Evolutionary conservation across 2,797 vertebrate genomes (phyloP), one percentile per base, ranked within the genome.

Genomic region (Mastacembelus armatus): DNA sequence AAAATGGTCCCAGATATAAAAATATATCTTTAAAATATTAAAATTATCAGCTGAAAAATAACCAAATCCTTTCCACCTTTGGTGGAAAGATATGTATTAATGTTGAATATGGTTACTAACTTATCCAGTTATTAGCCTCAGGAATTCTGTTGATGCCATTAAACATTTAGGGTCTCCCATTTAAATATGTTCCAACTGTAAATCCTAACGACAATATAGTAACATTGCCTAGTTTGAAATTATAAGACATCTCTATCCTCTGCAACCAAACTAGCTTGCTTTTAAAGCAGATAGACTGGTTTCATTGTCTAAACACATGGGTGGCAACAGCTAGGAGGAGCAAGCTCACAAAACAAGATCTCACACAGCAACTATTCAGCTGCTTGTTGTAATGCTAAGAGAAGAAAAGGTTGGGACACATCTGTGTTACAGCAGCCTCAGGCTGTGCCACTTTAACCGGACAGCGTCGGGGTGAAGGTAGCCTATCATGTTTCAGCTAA

Each of bases 261-360:
- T 24, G 51, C 33, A 38, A 36, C 58, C 39, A 43, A 35, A 47
- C 39, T 10, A n/a, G n/a, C 21, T 11, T 6, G 35, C 36, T 59
- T 67, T 60, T 49, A 15, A 71, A 75, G 78, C 72, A 43, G 84
- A 75, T 45, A 35, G 74, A 85, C 88, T 19, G 35, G 88, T 88
- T 84, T 76, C 51, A 66, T 65, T n/a, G 50, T 74, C 42, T 40
- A 26, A 56, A 55, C 42, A 69, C 71, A 69, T 30, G 43, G 49
- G 62, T 61, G 61, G 61, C 22, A 57, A 27, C 60, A 56, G 56
- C 35, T 5, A 12, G 7, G 47, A 64, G 72, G 58, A 72, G 54
- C 62, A 54, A 49, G 32, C 40, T 70, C 54, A 36, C 56, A 62
- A 65, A 67, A 71, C 66, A 64, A 51, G 27, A 82, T 30, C 43